Conservation (phyloP, 1,140 invertebrate species). For the Linepithema humile region DNA sequence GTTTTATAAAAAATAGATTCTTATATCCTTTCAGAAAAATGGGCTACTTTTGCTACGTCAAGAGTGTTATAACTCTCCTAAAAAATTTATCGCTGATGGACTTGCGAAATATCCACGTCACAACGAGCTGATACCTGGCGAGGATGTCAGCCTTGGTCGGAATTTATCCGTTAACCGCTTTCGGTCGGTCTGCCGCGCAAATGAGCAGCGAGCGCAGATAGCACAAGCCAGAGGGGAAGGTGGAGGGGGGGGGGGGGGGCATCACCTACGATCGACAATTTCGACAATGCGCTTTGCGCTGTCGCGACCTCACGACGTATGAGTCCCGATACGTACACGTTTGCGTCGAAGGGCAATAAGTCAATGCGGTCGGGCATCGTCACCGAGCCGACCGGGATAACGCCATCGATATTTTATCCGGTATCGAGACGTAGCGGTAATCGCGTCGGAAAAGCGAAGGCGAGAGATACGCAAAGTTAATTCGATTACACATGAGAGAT, state of each 20-base stretch:
- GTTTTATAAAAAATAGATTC: no score
- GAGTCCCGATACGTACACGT: slow-evolving; percentile 51
- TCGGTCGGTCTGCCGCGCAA: slow-evolving; percentile 31
- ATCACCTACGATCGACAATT: slow-evolving; percentile 49
- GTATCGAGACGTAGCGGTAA: background rate
- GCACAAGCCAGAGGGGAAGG: no score
- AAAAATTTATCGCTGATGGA: slow-evolving; percentile 39
- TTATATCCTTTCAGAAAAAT: no score
- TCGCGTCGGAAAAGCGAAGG: background rate
- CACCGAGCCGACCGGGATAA: slow-evolving; percentile 32
- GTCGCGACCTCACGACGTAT: slow-evolving; percentile 51
- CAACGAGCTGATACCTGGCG: slow-evolving; percentile 22
- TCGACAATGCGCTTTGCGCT: slow-evolving; percentile 57
- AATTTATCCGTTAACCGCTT: slow-evolving; percentile 47
- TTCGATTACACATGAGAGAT: background rate
- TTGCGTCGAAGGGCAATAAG: slow-evolving; percentile 22
- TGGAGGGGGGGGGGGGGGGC: no score
- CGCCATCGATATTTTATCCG: slow-evolving; percentile 49
- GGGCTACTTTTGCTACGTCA: no score
- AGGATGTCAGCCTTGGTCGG: background rate
- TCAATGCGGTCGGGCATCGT: slow-evolving; percentile 50
- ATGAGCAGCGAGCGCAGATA: slow-evolving; percentile 31
- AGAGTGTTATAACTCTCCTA: background rate
- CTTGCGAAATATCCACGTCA: slow-evolving; percentile 24
- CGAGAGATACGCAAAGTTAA: background rate